Conservation (phyloP, 2,888 invertebrate genomes). For the Agrochola circellaris region DNA sequence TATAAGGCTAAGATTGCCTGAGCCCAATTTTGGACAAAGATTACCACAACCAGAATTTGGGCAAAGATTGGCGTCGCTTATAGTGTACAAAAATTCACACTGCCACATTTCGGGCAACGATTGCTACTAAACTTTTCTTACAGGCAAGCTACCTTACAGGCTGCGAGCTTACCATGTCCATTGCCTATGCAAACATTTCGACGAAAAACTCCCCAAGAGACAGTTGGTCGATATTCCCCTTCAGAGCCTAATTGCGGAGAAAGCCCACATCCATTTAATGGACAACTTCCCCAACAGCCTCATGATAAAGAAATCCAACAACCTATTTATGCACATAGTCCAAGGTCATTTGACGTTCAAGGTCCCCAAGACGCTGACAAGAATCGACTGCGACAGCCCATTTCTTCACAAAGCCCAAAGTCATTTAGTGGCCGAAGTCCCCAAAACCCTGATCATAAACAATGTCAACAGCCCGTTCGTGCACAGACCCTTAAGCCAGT, state of each 20-base stretch:
- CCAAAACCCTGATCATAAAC: neutral
- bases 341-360: neutral
- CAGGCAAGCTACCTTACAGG: neutral
- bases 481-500: neutral
- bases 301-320: neutral
- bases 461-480: neutral
- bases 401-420: neutral
- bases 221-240: neutral
- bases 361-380: neutral
- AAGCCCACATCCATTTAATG: neutral
- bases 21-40: neutral
- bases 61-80: neutral
- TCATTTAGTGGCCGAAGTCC: neutral
- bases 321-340: neutral
- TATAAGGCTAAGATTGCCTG: neutral
- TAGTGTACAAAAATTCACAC: neutral
- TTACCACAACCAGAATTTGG: too few relatives aligned
- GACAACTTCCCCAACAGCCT: neutral
- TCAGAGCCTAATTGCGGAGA: neutral
- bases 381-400: neutral
- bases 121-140: neutral
- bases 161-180: neutral
- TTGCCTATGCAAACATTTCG: neutral
- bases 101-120: neutral
- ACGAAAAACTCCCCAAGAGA: neutral